Conservation (phyloP, 2,797 vertebrate genomes). For the Carapus acus region DNA sequence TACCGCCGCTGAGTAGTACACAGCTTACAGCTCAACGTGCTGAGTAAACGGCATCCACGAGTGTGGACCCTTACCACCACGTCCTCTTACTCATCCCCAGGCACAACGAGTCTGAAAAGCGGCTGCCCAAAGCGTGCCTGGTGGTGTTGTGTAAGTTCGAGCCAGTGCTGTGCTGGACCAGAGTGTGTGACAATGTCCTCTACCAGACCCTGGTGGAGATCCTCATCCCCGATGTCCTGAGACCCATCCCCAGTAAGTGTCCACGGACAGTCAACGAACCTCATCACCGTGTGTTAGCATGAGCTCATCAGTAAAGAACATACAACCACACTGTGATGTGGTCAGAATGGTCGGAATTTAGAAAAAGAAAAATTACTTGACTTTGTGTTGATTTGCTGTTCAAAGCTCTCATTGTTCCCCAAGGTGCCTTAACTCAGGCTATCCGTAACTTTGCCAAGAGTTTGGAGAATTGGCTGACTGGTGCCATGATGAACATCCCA, state of each 20-base stretch:
- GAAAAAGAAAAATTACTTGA: no score
- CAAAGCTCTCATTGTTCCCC: neutral
- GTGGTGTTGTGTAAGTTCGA: slow-evolving; percentile 88
- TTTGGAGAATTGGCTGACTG: slow-evolving; percentile 88
- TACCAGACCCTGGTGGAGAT: slow-evolving; percentile 92
- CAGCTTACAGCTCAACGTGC: neutral
- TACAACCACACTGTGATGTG: no score
- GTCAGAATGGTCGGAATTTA: no score
- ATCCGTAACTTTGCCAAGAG: slow-evolving; percentile 94
- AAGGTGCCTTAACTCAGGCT: slow-evolving; percentile 96
- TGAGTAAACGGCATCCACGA: neutral
- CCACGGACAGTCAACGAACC: no score
- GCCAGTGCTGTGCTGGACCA: slow-evolving; percentile 83
- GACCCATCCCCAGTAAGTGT: slow-evolving; percentile 89
- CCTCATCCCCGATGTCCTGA: slow-evolving; percentile 87
- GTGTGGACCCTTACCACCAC: neutral
- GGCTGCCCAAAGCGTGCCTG: slow-evolving; percentile 81
- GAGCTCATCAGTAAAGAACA: no score
- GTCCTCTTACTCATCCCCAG: slow-evolving; percentile 60
- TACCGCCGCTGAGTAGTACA: neutral
- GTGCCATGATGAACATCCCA: slow-evolving; percentile 91
- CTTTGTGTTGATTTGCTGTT: no score
- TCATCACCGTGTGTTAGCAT: no score
- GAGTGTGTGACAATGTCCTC: slow-evolving; percentile 84
- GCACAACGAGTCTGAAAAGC: slow-evolving; percentile 85